Conservation (phyloP, 2,888 invertebrate species). For the Drosophila colorata region DNA sequence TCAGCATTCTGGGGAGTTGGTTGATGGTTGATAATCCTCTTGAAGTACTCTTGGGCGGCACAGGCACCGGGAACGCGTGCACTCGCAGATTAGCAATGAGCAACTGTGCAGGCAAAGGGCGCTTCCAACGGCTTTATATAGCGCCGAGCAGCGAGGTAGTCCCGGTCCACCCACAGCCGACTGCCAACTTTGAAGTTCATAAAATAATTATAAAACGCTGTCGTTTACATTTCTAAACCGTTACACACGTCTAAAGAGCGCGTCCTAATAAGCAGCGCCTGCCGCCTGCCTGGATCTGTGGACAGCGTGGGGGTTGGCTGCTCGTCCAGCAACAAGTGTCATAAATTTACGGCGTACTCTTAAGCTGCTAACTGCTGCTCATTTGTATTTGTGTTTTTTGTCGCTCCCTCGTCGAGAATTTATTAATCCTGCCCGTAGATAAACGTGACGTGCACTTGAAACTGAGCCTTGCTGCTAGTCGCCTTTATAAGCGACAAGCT, state of each 20-base stretch:
- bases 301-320: slow-evolving; percentile 1
- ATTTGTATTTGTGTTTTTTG: slow-evolving; percentile 44
- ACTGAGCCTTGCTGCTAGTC: slow-evolving; percentile 37
- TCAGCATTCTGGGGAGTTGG: slow-evolving; percentile 34
- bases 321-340: slow-evolving; percentile 76
- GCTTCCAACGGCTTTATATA: slow-evolving; percentile 55
- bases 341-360: slow-evolving; percentile 68
- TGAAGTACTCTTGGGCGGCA: neutral
- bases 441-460: slow-evolving; percentile 75
- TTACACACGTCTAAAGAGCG: slow-evolving; percentile 76
- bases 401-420: slow-evolving; percentile 51
- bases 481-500: slow-evolving; percentile 49
- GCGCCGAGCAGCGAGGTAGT: slow-evolving; percentile 5
- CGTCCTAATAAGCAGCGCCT: slow-evolving; percentile 66
- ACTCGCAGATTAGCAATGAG: slow-evolving; percentile 47
- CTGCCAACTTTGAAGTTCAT: slow-evolving; percentile 75
- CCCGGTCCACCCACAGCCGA: slow-evolving; percentile 28
- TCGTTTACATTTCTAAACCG: slow-evolving; percentile 79
- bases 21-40: slow-evolving; percentile 2
- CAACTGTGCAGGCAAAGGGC: slow-evolving; percentile 60
- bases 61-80: slow-evolving; percentile 8
- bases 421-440: slow-evolving; percentile 75
- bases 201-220: slow-evolving; percentile 80
- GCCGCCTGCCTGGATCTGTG: slow-evolving; percentile 28
- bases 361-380: slow-evolving; percentile 55